Conservation (phyloP, 2,797 vertebrate genomes). For the Aratinga solstitialis region DNA sequence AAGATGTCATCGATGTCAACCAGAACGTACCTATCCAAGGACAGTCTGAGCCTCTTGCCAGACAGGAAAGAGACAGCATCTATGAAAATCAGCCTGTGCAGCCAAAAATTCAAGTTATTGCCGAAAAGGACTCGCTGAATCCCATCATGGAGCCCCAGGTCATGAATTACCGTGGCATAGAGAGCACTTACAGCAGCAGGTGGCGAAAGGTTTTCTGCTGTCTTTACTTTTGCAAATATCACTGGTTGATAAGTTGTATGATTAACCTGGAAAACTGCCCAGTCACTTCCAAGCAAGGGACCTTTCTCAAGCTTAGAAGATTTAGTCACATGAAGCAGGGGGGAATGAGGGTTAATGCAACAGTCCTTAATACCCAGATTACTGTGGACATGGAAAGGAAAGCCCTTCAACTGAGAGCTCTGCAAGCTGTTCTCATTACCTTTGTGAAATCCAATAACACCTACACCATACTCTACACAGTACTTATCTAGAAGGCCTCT, state of each 20-base stretch:
- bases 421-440: constrained; percentile 88
- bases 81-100: constrained; percentile 94
- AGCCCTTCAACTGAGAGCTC: constrained; percentile 83
- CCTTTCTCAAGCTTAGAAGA: constrained; percentile 87
- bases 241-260: constrained; percentile 93
- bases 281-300: constrained; percentile 89
- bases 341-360: constrained; percentile 90
- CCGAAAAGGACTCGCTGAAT: constrained; percentile 93
- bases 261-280: constrained; percentile 93
- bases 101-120: constrained; percentile 94
- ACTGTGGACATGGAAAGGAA: constrained; percentile 87
- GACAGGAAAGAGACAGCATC: constrained; percentile 94
- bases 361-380: constrained; percentile 90
- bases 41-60: constrained; percentile 86
- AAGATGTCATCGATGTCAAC: constrained; percentile 99
- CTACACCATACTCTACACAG: constrained; percentile 90
- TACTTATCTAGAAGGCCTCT: constrained; percentile 94
- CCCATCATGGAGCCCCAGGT: constrained; percentile 92
- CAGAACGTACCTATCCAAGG: constrained; percentile 92
- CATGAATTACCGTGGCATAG: constrained; percentile 89
- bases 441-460: constrained; percentile 91
- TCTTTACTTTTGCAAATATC: constrained; percentile 85
- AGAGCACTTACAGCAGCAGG: constrained; percentile 73
- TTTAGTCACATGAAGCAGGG: constrained; percentile 89
- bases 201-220: constrained; percentile 74